Base-by-base conservation (phyloP, 2,797 vertebrate genomes). In the Malacoraja senta region DNA sequence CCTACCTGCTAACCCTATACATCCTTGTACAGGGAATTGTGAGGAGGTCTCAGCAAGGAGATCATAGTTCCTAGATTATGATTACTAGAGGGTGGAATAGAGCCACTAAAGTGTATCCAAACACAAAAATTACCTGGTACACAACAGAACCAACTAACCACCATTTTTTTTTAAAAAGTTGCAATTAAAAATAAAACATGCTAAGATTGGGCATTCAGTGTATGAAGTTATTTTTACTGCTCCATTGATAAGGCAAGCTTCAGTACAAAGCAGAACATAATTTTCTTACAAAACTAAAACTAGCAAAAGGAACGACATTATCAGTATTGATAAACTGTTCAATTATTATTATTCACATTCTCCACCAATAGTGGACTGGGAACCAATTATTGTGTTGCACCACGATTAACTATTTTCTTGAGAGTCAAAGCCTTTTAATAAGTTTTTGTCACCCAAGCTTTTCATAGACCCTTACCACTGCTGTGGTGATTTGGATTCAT, bases 401-500 rank as follows among this genome's bases (percentile, higher is more conserved):
- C 29, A 1, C n/a, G 13, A 63, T 29, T 29, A n/a, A 84, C n/a
- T 84, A 84, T 58, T 84, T 84, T 61, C 53, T 29, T n/a, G n/a
- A 29, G 83, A 63, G 13, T 29, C 29, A 63, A 86, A 86, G 83
- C 58, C n/a, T 86, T 88, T 32, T 68, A 53, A 88, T 8, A 21
- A 1, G n/a, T 65, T 88, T 35, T 88, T 35, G 19, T 35, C 68
- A 21, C 71, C 71, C 17, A 68, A 24, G 12, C n/a, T n/a, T 68
- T 63, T 21, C 21, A 35, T 65, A 68, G n/a, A 32, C 58, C 86
- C 96, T 96, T 94, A 98, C 98, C 97, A 97, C 68, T 96, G 96
- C 95, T 97, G 97, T 95, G 97, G 96, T 32, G 97, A 97, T 93
- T 97, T 96, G 0, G 96, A 95, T 83, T 97, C 96, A 93, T 97